These are phyloP conservation scores for Philaethria dido DNA, from an alignment of 2,888 invertebrate species.

Conservation along the genomic window DNA sequence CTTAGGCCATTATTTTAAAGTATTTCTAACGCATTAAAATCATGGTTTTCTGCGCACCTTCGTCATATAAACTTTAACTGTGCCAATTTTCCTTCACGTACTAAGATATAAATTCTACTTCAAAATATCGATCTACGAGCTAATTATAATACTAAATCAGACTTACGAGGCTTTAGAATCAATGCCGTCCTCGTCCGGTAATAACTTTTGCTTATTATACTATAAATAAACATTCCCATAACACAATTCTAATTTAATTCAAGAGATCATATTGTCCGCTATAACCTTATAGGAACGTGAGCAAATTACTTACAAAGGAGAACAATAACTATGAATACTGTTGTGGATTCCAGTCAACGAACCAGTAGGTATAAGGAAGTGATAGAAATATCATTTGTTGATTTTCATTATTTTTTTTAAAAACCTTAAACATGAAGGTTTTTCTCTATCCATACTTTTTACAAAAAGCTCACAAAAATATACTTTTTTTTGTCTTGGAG, in stretches of 20 bases:
- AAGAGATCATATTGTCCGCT: conserved; percentile 8
- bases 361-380: conserved; percentile 22
- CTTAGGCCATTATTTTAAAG: too few relatives aligned
- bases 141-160: background rate
- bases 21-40: too few relatives aligned
- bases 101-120: background rate
- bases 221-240: conserved; percentile 11
- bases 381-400: conserved; percentile 4
- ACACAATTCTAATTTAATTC: conserved; percentile 13
- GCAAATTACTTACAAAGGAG: conserved; percentile 28
- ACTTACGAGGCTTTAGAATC: background rate
- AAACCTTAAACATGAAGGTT: background rate
- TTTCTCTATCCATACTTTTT: too few relatives aligned
- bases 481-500: too few relatives aligned
- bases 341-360: conserved; percentile 21
- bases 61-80: too few relatives aligned
- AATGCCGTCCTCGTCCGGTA: conserved; percentile 1
- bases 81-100: too few relatives aligned
- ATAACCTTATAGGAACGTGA: conserved; percentile 28
- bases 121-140: background rate
- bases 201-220: conserved; percentile 5
- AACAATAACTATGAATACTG: conserved; percentile 26
- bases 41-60: too few relatives aligned
- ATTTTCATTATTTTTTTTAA: background rate
- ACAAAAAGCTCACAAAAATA: too few relatives aligned